Percentiles rank a stretch among this genome's conserved stretches.
phyloP scores from a whole-genome alignment of 2,888 invertebrate species.

The Mycalesis mineus region DNA sequence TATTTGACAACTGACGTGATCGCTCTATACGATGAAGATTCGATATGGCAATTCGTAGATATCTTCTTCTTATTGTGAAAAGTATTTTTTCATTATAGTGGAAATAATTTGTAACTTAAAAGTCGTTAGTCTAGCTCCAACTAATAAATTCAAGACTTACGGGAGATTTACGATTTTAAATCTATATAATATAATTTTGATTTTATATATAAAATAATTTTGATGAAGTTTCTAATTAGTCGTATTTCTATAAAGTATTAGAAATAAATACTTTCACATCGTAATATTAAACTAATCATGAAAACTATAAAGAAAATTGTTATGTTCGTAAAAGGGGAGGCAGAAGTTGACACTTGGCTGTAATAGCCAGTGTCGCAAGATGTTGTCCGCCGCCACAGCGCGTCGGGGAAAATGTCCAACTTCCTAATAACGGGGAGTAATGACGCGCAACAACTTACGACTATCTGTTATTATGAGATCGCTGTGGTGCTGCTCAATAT shows the following conservation, averaged over 20 bases:
- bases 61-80: too few relatives aligned
- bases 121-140: too few relatives aligned
- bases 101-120: too few relatives aligned
- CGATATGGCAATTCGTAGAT: too few relatives aligned
- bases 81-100: too few relatives aligned
- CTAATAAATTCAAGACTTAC: too few relatives aligned
- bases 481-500: constrained; percentile 2
- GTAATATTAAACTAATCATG: constrained; percentile 20
- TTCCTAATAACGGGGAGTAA: constrained; percentile 71
- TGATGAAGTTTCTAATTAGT: too few relatives aligned
- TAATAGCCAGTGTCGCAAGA: constrained; percentile 74
- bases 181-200: too few relatives aligned
- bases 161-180: too few relatives aligned
- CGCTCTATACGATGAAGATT: too few relatives aligned
- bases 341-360: constrained; percentile 54
- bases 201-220: too few relatives aligned
- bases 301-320: constrained; percentile 21
- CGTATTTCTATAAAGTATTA: not conserved
- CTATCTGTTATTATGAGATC: constrained; percentile 44
- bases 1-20: too few relatives aligned
- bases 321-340: constrained; percentile 21
- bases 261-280: not conserved
- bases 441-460: constrained; percentile 60
- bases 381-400: constrained; percentile 53
- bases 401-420: constrained; percentile 58